Conservation (phyloP, 2,888 invertebrate genomes). For the Drosophila nigricruria region DNA sequence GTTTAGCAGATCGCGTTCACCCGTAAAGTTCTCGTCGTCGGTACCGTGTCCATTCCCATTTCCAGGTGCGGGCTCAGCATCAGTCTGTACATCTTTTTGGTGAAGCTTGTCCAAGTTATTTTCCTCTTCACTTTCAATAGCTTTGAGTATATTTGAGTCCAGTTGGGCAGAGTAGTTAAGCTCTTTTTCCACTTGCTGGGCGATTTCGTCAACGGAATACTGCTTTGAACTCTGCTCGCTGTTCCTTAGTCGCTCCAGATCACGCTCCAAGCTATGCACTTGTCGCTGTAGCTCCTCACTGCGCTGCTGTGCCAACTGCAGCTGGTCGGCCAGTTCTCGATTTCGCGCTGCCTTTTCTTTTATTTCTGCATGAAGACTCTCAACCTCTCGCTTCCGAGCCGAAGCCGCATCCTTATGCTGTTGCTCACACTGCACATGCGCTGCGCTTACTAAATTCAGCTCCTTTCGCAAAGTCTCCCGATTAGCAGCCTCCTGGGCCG, state of each 20-base stretch:
- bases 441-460: conserved; percentile 84
- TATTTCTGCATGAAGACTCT: conserved; percentile 87
- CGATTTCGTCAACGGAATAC: conserved; percentile 86
- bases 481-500: conserved; percentile 71
- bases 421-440: conserved; percentile 82
- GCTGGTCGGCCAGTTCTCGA: conserved; percentile 69
- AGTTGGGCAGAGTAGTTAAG: conserved; percentile 87
- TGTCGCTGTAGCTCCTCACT: conserved; percentile 85
- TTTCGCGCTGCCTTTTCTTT: conserved; percentile 87
- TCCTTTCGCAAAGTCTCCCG: conserved; percentile 86
- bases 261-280: conserved; percentile 86
- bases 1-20: conserved; percentile 83
- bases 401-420: conserved; percentile 83
- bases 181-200: conserved; percentile 87
- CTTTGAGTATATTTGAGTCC: conserved; percentile 87
- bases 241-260: conserved; percentile 81
- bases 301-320: conserved; percentile 70
- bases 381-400: conserved; percentile 86
- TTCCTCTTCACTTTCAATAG: conserved; percentile 86
- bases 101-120: conserved; percentile 81
- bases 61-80: conserved; percentile 32
- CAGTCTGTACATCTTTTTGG: conserved; percentile 66
- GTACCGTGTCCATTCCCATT: conserved; percentile 80
- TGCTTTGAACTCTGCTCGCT: conserved; percentile 81
- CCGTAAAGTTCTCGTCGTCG: conserved; percentile 83